Conservation (phyloP, 35 echinoderm and acorn worm species). For the Stichopus chloronotus region DNA sequence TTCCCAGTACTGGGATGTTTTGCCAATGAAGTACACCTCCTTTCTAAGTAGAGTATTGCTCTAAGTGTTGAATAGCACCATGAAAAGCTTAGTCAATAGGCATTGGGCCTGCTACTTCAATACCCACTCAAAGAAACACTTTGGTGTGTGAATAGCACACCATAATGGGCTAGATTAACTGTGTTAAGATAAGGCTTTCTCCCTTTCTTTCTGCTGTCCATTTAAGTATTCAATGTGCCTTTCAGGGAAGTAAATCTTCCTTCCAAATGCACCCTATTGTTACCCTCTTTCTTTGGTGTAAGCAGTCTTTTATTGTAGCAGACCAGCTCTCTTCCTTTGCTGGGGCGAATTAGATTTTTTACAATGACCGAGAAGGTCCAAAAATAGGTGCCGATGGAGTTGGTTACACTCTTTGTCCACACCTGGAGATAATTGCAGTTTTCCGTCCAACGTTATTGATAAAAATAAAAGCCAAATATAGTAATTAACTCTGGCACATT, state of each 20-base stretch:
- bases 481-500: too few species aligned
- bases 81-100: not conserved
- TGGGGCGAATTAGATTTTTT: constrained; percentile 25
- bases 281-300: not conserved
- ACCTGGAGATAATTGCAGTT: not conserved
- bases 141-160: not conserved
- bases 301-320: not conserved
- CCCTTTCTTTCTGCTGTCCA: not conserved
- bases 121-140: not conserved
- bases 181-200: constrained; percentile 18
- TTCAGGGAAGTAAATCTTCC: constrained; percentile 22
- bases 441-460: too few species aligned
- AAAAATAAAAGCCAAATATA: too few species aligned
- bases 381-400: constrained; percentile 9
- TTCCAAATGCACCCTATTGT: constrained; percentile 24
- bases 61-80: not conserved
- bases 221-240: not conserved
- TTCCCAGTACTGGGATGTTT: not conserved
- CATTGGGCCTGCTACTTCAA: not conserved
- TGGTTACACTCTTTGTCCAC: constrained; percentile 29
- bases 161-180: constrained; percentile 9
- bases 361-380: not conserved
- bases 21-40: not conserved
- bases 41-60: not conserved
- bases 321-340: not conserved